Evolutionary conservation across 2,888 invertebrate genomes (phyloP).

Genomic region (Hydraecia micacea): DNA sequence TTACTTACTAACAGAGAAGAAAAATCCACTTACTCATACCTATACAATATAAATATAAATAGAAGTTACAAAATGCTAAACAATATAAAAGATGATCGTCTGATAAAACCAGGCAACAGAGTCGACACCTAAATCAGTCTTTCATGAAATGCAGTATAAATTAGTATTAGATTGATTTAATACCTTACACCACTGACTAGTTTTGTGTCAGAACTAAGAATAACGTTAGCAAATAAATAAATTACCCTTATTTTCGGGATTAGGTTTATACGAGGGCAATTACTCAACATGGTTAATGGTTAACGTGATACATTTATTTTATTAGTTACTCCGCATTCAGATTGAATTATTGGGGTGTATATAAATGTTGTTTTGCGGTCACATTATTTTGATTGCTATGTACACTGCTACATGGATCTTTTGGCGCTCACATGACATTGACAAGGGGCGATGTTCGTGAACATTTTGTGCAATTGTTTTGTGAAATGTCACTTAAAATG

Average conservation of each 20-base stretch:
- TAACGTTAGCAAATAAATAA: slow-evolving; percentile 26
- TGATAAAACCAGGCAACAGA: slow-evolving; percentile 30
- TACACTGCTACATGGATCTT: neutral
- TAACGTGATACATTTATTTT: slow-evolving; percentile 38
- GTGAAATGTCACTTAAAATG: neutral
- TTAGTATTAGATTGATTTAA: slow-evolving; percentile 25
- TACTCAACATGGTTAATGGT: slow-evolving; percentile 40
- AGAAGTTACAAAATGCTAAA: slow-evolving; percentile 13
- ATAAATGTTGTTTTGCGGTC: slow-evolving; percentile 35
- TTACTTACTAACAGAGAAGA: neutral
- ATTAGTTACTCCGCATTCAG: slow-evolving; percentile 14
- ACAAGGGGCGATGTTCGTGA: neutral
- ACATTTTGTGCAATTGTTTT: neutral
- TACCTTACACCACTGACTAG: slow-evolving; percentile 29
- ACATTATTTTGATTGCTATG: slow-evolving; percentile 35
- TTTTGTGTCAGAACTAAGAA: slow-evolving; percentile 30
- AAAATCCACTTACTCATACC: neutral
- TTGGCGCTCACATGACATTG: neutral
- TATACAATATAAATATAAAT: neutral
- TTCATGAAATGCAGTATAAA: slow-evolving; percentile 49
- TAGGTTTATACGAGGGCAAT: slow-evolving; percentile 33
- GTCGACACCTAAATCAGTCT: slow-evolving; percentile 59
- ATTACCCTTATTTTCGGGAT: slow-evolving; percentile 23
- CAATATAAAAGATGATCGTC: slow-evolving; percentile 30
- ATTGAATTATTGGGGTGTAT: slow-evolving; percentile 42